A percentile compares a stretch with the other conserved stretches of the same genome.
These are phyloP conservation scores for Oryzaephilus surinamensis DNA, from an alignment of 1,140 invertebrate species.

Conservation along the genomic window DNA sequence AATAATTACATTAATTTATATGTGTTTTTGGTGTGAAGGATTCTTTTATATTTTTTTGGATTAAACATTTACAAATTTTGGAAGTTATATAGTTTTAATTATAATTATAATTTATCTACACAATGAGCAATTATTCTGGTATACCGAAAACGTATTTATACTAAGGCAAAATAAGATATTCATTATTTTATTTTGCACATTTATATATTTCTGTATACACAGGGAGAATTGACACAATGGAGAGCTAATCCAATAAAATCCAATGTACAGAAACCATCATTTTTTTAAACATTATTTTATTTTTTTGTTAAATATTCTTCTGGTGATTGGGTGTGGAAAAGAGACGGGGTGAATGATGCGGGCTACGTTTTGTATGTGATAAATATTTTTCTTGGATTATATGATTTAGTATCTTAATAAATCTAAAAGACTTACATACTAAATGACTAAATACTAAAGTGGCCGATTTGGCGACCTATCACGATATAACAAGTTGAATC, in stretches of 20 bases:
- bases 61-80: no score
- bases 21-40: no score
- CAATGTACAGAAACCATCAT: constrained; percentile 25
- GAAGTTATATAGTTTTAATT: no score
- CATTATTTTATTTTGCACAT: constrained; percentile 19
- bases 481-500: constrained; percentile 30
- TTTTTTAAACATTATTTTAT: no score
- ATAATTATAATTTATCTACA: no score
- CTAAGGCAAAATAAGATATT: constrained; percentile 24
- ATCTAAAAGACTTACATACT: constrained; percentile 7
- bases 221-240: constrained; percentile 25
- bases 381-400: constrained; percentile 4
- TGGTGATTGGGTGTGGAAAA: no score
- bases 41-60: no score
- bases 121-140: constrained; percentile 30
- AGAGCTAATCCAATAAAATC: constrained; percentile 32
- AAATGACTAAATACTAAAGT: no score
- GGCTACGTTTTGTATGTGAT: constrained; percentile 20
- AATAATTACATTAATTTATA: no score
- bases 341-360: constrained; percentile 26
- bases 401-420: constrained; percentile 2
- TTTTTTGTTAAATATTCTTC: no score
- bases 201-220: constrained; percentile 17
- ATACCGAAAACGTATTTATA: constrained; percentile 30
- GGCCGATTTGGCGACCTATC: constrained; percentile 20